Evolutionary conservation across 1,140 invertebrate genomes (phyloP).

Genomic region (Onthophagus taurus): DNA sequence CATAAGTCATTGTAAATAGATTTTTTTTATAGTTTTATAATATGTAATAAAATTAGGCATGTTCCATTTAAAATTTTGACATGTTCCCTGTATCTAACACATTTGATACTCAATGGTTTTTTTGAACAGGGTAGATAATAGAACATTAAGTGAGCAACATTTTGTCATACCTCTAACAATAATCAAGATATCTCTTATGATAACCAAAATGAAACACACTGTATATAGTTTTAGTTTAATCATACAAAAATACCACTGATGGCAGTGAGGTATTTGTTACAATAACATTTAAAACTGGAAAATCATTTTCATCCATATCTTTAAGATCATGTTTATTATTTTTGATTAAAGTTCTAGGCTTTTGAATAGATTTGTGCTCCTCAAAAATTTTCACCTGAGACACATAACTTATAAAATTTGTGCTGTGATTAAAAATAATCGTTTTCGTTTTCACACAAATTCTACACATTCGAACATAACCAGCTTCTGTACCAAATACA

Average conservation of each 20-base stretch:
- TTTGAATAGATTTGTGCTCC: conserved; percentile 22
- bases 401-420: conserved; percentile 51
- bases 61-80: too few relatives aligned
- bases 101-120: too few relatives aligned
- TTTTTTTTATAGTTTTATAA: too few relatives aligned
- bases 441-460: conserved; percentile 42
- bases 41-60: too few relatives aligned
- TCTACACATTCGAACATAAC: conserved; percentile 45
- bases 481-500: conserved; percentile 55
- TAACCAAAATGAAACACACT: too few relatives aligned
- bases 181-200: too few relatives aligned
- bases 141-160: too few relatives aligned
- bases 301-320: conserved; percentile 18
- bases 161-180: too few relatives aligned
- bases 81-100: too few relatives aligned
- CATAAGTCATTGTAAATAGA: too few relatives aligned
- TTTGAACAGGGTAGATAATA: too few relatives aligned
- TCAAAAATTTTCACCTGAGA: conserved; percentile 47
- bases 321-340: background rate
- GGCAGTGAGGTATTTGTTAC: conserved; percentile 48
- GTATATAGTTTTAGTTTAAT: too few relatives aligned
- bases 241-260: conserved; percentile 51
- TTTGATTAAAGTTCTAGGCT: background rate
- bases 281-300: conserved; percentile 46
- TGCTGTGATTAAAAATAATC: conserved; percentile 42